phyloP scores from a whole-genome alignment of 2,113 vertebrate species.

The Halcyon malimbica region DNA sequence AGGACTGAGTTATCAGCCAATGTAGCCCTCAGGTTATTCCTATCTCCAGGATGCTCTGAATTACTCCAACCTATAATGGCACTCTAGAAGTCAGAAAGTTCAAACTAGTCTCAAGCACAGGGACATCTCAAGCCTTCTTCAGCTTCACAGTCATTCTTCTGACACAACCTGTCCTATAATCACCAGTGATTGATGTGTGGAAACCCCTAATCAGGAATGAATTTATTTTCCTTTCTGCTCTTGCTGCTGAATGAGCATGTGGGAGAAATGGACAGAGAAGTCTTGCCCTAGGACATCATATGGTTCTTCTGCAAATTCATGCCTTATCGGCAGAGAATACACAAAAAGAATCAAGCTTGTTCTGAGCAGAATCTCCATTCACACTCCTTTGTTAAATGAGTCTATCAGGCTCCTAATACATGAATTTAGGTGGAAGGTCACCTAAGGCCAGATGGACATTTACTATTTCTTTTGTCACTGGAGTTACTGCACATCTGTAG shows the following conservation, averaged over 20 bases:
- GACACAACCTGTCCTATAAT: neutral
- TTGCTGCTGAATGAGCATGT: neutral
- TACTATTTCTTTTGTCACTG: neutral
- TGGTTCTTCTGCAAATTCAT: neutral
- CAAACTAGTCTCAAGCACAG: neutral
- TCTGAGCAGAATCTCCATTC: neutral
- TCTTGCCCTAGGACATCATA: fast-evolving
- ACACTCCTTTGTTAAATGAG: neutral
- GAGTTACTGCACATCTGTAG: neutral
- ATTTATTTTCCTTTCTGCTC: neutral
- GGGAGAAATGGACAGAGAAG: neutral
- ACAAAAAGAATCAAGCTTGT: neutral
- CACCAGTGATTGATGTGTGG: neutral
- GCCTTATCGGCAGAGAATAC: neutral
- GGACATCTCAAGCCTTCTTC: neutral
- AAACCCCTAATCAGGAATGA: neutral
- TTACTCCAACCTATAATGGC: neutral
- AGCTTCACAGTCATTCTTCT: neutral
- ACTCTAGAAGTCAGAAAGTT: neutral
- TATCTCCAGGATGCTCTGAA: neutral
- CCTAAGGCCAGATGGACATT: neutral
- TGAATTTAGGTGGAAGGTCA: neutral
- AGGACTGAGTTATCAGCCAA: neutral
- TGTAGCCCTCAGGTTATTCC: neutral
- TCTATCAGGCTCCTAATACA: neutral